Conservation (phyloP, 2,797 vertebrate genomes). For the Perdix hodgsoniae region DNA sequence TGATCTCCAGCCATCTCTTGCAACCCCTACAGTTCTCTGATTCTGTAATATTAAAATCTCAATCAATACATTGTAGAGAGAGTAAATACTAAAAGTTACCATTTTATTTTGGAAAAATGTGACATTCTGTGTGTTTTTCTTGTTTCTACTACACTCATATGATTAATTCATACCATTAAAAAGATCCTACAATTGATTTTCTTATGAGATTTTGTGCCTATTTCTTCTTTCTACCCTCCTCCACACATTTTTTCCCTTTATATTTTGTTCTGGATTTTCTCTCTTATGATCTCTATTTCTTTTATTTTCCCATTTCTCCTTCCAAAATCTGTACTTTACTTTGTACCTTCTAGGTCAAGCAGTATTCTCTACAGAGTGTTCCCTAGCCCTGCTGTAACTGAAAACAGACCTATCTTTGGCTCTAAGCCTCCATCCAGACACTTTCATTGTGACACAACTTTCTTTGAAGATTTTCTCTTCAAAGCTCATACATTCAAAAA, state of each 20-base stretch:
- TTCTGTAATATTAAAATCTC: neutral
- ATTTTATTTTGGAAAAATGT: neutral
- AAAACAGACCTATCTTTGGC: neutral
- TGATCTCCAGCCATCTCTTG: too few species aligned
- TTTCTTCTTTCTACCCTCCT: neutral
- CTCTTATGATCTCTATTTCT: neutral
- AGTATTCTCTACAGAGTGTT: neutral
- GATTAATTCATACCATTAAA: neutral
- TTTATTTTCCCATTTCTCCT: neutral
- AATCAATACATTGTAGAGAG: neutral
- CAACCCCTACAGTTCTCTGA: neutral
- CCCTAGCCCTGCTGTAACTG: neutral
- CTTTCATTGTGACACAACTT: neutral
- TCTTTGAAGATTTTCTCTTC: neutral
- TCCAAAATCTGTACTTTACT: neutral
- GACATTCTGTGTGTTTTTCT: neutral
- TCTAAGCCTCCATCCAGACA: neutral
- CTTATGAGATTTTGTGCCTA: neutral
- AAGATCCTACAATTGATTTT: accelerated
- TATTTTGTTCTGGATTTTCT: neutral
- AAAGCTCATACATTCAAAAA: neutral
- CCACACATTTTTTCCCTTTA: neutral
- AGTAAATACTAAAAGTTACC: neutral
- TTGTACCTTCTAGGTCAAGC: neutral
- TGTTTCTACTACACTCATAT: neutral